These are phyloP conservation scores for Petrolisthes cinctipes DNA, from an alignment of 2,888 invertebrate genomes.

Conservation along the genomic window DNA sequence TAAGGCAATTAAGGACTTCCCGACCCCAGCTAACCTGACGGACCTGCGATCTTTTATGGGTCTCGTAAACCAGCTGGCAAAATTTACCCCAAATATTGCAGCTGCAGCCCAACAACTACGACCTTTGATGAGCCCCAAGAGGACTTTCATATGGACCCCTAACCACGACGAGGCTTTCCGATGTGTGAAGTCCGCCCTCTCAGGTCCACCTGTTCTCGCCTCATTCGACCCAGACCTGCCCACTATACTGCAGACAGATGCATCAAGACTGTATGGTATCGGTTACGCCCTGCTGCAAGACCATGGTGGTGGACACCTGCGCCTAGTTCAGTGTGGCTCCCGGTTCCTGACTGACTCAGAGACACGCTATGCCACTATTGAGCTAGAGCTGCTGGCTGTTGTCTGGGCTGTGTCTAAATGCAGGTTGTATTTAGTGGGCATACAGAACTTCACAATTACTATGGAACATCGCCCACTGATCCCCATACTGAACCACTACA, in stretches of 20 bases:
- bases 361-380: no score
- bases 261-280: background rate
- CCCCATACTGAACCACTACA: no score
- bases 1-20: background rate
- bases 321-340: background rate
- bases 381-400: no score
- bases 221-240: background rate
- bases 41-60: conserved; percentile 9
- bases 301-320: background rate
- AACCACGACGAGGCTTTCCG: background rate
- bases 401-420: no score
- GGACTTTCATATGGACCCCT: background rate
- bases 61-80: conserved; percentile 19
- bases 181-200: background rate
- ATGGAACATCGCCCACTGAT: no score
- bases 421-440: no score
- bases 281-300: background rate
- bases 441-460: no score
- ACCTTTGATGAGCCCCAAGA: background rate
- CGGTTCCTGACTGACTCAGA: conserved; percentile 19
- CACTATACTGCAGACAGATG: background rate
- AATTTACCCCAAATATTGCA: background rate
- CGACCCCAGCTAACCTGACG: background rate
- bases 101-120: background rate
- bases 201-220: conserved; percentile 10